Conservation (phyloP, 2,888 invertebrate species). For the Prosopocoilus inquinatus region DNA sequence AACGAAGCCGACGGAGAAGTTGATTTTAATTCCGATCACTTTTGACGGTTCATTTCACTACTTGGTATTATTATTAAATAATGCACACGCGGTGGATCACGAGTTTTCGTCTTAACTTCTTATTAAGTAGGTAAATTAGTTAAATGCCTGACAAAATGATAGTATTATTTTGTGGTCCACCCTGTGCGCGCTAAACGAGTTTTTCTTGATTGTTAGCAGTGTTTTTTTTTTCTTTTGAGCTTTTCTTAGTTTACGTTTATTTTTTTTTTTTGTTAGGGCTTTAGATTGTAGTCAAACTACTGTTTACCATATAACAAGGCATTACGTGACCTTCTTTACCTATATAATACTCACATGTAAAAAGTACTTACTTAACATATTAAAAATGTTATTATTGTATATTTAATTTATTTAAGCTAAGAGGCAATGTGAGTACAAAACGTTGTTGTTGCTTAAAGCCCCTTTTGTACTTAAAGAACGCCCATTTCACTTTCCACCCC, state of each 20-base stretch:
- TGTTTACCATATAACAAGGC: constrained; percentile 49
- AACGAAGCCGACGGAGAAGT: background rate
- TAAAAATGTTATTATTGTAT: constrained; percentile 30
- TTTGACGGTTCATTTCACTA: background rate
- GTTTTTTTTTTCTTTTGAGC: constrained; percentile 12
- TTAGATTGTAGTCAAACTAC: constrained; percentile 42
- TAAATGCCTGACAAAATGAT: constrained; percentile 38
- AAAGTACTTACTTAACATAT: constrained; percentile 38
- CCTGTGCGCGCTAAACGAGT: constrained; percentile 4
- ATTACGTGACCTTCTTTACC: constrained; percentile 47
- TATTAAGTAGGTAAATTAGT: constrained; percentile 11
- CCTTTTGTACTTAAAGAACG: constrained; percentile 17
- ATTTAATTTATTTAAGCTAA: constrained; percentile 32
- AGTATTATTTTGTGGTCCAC: constrained; percentile 38
- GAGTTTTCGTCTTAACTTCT: constrained; percentile 21
- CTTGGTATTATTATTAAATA: too few species aligned
- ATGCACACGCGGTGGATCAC: constrained; percentile 30
- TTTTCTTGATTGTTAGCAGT: constrained; percentile 15
- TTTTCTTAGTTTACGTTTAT: constrained; percentile 19
- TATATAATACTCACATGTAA: constrained; percentile 46
- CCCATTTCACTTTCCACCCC: too few species aligned
- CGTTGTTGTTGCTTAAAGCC: constrained; percentile 22
- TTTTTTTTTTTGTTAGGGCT: constrained; percentile 34
- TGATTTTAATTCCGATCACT: background rate
- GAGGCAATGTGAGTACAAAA: constrained; percentile 42